Base-by-base conservation (phyloP, 92 coral and sea anemone genomes). In the Blastomussa wellsi region DNA sequence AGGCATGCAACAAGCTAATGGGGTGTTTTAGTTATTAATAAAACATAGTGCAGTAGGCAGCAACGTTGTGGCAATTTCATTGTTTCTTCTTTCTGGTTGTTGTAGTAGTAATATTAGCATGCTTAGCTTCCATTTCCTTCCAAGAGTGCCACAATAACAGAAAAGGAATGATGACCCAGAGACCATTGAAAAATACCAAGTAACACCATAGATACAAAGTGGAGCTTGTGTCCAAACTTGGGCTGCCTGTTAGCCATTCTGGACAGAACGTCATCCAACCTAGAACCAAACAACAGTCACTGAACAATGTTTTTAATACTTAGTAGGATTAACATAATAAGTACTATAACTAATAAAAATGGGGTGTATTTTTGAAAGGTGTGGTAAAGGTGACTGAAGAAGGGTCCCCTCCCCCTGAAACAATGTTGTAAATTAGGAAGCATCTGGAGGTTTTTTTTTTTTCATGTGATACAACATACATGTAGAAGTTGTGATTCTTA, bases 241-340 rank as follows among this genome's bases (percentile, higher is more conserved):
- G 93, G 32, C 91, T 84, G 16, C 95, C 93, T 2, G 87, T 80
- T 73, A 93, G 32, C 94, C 94, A 93, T 79, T 93, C 94, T 12
- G 96, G 96, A 48, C 92, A 88, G 72, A 93, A 93, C 2, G 88
- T 93, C 96, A 93, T 90, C 83, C 93, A 93, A 15, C 94, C 96
- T 90, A 57, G 60, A n/a, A n/a, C n/a, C 9, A 78, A 78, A 78
- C 42, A 33, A 33, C 49, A 44, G 11, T n/a, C n/a, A n/a, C n/a
- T n/a, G 52, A 7, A 16, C 52, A 48, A 48, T 51, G 55, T 51
- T 51, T 51, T 10, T 0, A 17, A 15, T 5, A 15, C 57, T 15
- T 51, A 16, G 15, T 51, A 14, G n/a, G n/a, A n/a, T n/a, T n/a
- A n/a, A n/a, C n/a, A n/a, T n/a, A n/a, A n/a, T n/a, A n/a, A n/a